Percentiles rank a stretch among this genome's conserved stretches.
These are phyloP conservation scores for Argya squamiceps DNA, from an alignment of 2,797 vertebrate species.

Conservation along the genomic window DNA sequence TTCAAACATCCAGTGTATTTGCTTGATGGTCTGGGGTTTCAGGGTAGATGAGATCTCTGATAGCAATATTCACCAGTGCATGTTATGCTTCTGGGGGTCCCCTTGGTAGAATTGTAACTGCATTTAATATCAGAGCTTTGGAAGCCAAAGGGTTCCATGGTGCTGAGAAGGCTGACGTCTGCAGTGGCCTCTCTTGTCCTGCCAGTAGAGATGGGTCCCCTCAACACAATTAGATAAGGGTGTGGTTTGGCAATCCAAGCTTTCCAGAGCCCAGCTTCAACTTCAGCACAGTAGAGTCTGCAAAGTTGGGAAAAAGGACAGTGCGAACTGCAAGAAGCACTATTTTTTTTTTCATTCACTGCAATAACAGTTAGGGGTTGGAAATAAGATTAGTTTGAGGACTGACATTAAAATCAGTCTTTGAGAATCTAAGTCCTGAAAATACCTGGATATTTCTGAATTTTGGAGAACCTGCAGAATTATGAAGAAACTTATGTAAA, in stretches of 20 bases:
- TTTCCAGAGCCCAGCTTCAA: background rate
- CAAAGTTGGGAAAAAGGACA: background rate
- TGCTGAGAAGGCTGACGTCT: background rate
- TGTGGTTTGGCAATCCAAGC: background rate
- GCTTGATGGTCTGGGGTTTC: background rate
- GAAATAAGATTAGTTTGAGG: background rate
- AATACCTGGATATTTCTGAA: background rate
- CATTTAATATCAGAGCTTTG: background rate
- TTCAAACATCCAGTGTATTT: background rate
- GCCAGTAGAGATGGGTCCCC: background rate
- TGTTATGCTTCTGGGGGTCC: background rate
- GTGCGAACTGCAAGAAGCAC: background rate
- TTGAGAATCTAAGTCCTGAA: background rate
- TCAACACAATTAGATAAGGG: background rate
- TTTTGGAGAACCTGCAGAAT: background rate
- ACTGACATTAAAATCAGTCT: background rate
- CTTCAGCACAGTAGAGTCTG: background rate
- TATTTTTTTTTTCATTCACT: background rate
- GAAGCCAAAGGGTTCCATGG: background rate
- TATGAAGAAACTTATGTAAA: background rate
- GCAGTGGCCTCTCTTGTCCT: background rate
- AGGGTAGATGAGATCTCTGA: background rate
- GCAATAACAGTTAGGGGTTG: background rate
- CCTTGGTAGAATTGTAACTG: background rate
- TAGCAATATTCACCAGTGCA: background rate